Conservation (phyloP, 2,888 invertebrate genomes). For the Cephalotes varians region DNA sequence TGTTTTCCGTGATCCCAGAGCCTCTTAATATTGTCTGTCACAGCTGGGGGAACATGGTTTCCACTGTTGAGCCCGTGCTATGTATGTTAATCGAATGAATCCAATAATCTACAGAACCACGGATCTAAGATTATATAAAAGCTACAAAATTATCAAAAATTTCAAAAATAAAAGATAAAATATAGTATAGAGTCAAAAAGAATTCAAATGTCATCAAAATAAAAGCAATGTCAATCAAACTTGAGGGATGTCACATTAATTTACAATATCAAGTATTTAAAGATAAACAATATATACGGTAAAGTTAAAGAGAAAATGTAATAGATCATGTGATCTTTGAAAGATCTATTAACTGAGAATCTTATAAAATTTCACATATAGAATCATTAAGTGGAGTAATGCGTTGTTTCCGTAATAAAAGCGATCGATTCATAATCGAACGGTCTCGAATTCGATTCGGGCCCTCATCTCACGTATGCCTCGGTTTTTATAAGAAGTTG, state of each 20-base stretch:
- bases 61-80: slow-evolving; percentile 83
- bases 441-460: neutral
- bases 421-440: neutral
- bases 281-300: neutral
- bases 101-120: slow-evolving; percentile 8
- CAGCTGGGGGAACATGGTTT: slow-evolving; percentile 84
- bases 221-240: neutral
- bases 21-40: slow-evolving; percentile 74
- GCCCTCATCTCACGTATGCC: neutral
- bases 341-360: neutral
- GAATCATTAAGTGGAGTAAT: neutral
- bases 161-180: neutral
- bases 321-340: neutral
- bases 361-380: neutral
- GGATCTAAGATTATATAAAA: neutral
- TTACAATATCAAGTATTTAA: neutral
- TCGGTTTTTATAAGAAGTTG: neutral
- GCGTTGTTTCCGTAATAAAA: neutral
- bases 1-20: slow-evolving; percentile 85
- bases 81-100: neutral
- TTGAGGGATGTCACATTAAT: neutral
- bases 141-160: neutral
- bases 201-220: neutral
- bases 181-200: neutral
- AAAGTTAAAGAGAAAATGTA: neutral